Evolutionary conservation across 92 coral and sea anemone genomes (phyloP).

Genomic region (Paramuricea clavata): DNA sequence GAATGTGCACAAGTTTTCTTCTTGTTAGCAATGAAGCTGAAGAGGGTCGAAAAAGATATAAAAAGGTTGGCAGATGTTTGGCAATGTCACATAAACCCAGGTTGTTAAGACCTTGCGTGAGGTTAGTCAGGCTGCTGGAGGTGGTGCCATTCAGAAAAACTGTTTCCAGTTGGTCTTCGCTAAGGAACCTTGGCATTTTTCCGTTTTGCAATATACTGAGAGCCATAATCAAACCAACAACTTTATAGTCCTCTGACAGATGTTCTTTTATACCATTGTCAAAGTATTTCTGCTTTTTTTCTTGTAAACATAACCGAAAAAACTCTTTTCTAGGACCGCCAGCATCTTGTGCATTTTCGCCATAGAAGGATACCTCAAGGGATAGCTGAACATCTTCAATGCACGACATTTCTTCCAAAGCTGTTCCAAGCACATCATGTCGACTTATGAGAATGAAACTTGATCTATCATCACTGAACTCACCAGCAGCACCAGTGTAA

Average conservation of each 20-base stretch:
- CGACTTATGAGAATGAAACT: slow-evolving; percentile 64
- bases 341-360: slow-evolving; percentile 65
- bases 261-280: slow-evolving; percentile 66
- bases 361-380: slow-evolving; percentile 72
- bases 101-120: neutral
- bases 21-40: neutral
- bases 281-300: slow-evolving; percentile 60
- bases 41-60: slow-evolving; percentile 4
- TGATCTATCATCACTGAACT: slow-evolving; percentile 60
- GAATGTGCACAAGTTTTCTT: slow-evolving; percentile 21
- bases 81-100: slow-evolving; percentile 10
- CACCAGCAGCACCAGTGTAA: slow-evolving; percentile 41
- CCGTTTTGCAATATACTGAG: slow-evolving; percentile 76
- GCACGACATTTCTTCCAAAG: slow-evolving; percentile 64
- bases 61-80: slow-evolving; percentile 9
- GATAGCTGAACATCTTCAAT: slow-evolving; percentile 57
- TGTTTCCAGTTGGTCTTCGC: slow-evolving; percentile 69
- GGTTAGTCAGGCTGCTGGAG: slow-evolving; percentile 5
- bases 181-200: slow-evolving; percentile 67
- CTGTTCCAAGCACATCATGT: slow-evolving; percentile 54
- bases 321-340: slow-evolving; percentile 77
- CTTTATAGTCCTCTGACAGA: slow-evolving; percentile 66
- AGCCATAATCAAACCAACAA: slow-evolving; percentile 73
- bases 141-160: slow-evolving; percentile 43
- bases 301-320: slow-evolving; percentile 57